Base-by-base conservation (phyloP, 2,888 invertebrate species). In the Neoaliturus tenellus region DNA sequence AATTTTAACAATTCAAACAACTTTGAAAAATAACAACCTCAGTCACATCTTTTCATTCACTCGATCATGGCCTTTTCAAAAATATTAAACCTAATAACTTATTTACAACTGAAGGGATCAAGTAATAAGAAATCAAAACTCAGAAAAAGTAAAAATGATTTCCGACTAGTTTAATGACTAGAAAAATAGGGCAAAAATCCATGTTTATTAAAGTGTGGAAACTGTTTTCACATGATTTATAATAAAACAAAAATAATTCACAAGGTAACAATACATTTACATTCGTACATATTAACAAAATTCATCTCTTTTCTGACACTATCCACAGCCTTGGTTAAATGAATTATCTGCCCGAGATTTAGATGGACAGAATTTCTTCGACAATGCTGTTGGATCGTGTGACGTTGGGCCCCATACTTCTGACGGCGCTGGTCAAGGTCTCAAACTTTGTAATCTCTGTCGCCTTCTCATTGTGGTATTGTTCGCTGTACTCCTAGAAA, bases 351-450 rank as follows among this genome's bases (percentile, higher is more conserved):
- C 20, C 33, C 28, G 55, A 20, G 14, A 6, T 28, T 33, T 35
- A 78, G 33, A 78, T 55, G 85, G 87, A 94, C 88, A 94, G 93
- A 88, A 97, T 93, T 91, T 97, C 97, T 89, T 97, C 97, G 90
- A 96, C 95, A 91, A 96, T 95, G 92, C 96, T 96, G 91, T 95
- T 95, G 86, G 97, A 96, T 90, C 96, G 91, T 87, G 94, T 91
- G 86, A 95, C 92, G 17, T 93, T 91, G 5, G 91, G 89, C 84
- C 91, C 92, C 88, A 91, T 92, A 51, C 93, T 93, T 41, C 93
- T 92, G 86, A 93, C 91, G 20, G 93, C 93, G 69, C 92, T 92
- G 28, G 91, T 89, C 83, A 94, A 91, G 71, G 91, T 91, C 83
- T 93, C 92, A 81, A 92, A 92, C 23, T 93, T 92, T 86, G 94